phyloP scores from a whole-genome alignment of 1,140 invertebrate species.

The Aradophagus sp. region DNA sequence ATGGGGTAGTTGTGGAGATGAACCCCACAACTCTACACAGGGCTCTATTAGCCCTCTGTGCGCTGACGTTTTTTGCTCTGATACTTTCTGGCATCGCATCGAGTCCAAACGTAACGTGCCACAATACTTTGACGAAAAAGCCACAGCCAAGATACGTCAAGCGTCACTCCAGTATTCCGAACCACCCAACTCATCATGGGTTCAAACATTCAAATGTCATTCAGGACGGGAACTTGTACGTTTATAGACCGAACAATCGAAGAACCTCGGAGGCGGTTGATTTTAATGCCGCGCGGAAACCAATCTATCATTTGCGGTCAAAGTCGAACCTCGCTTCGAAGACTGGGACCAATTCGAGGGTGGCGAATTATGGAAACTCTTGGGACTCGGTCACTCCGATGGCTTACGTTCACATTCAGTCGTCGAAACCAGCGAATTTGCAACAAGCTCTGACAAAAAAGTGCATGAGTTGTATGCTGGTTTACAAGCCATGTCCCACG shows the following conservation, averaged over 20 bases:
- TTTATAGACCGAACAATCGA: constrained; percentile 21
- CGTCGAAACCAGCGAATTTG: constrained; percentile 52
- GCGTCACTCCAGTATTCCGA: constrained; percentile 2
- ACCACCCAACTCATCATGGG: constrained; percentile 9
- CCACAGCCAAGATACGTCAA: constrained; percentile 8
- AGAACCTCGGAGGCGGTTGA: neutral
- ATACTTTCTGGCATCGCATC: neutral
- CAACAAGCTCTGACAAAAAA: constrained; percentile 59
- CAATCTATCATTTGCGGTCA: neutral
- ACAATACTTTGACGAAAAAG: neutral
- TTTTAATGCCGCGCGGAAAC: neutral
- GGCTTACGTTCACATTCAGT: constrained; percentile 71
- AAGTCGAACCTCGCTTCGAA: constrained; percentile 5
- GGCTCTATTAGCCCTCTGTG: constrained; percentile 46
- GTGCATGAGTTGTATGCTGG: constrained; percentile 68
- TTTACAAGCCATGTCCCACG: constrained; percentile 67
- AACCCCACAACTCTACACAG: constrained; percentile 61
- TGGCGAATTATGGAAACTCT: constrained; percentile 15
- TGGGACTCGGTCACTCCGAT: constrained; percentile 58
- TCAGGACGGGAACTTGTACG: constrained; percentile 32
- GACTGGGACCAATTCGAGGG: constrained; percentile 1
- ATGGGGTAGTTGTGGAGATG: constrained; percentile 69
- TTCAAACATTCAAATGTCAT: constrained; percentile 14
- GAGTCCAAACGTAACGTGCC: constrained; percentile 7
- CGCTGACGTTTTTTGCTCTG: constrained; percentile 52